Percentiles rank a stretch among this genome's conserved stretches.
These are phyloP conservation scores for Lophotriccus pileatus DNA, from an alignment of 2,797 vertebrate species.

Conservation along the genomic window DNA sequence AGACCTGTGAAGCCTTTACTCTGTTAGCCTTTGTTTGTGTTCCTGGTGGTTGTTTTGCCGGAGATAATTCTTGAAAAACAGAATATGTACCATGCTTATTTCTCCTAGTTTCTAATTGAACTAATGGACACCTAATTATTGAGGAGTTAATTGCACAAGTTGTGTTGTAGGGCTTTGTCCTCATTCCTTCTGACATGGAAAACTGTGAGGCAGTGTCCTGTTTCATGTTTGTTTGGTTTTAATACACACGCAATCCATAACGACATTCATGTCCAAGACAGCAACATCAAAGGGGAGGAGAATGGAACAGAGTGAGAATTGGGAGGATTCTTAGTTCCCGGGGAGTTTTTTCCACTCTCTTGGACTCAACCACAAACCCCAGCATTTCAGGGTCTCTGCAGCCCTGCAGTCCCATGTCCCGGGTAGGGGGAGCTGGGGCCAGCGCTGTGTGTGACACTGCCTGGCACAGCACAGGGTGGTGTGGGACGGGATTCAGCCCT, in stretches of 20 bases:
- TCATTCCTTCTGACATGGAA: neutral
- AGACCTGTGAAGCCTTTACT: neutral
- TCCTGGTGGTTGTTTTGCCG: neutral
- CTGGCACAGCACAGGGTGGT: neutral
- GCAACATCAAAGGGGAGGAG: constrained; percentile 5
- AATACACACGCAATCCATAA: neutral
- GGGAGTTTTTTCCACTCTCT: neutral
- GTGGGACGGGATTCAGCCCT: neutral
- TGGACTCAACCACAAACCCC: neutral
- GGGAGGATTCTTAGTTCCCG: neutral
- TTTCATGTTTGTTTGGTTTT: neutral
- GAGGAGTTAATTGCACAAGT: neutral
- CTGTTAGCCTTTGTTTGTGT: neutral
- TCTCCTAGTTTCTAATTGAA: neutral
- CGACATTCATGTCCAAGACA: neutral
- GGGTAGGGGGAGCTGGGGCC: neutral
- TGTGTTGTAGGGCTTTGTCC: neutral
- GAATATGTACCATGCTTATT: neutral
- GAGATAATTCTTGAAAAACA: neutral
- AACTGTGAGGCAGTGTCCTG: neutral
- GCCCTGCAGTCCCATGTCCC: neutral
- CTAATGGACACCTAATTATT: neutral
- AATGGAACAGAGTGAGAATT: neutral
- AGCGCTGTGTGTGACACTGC: neutral
- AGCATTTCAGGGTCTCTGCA: neutral